Base-by-base conservation (phyloP, 2,888 invertebrate species). In the Zonitis immaculata region DNA sequence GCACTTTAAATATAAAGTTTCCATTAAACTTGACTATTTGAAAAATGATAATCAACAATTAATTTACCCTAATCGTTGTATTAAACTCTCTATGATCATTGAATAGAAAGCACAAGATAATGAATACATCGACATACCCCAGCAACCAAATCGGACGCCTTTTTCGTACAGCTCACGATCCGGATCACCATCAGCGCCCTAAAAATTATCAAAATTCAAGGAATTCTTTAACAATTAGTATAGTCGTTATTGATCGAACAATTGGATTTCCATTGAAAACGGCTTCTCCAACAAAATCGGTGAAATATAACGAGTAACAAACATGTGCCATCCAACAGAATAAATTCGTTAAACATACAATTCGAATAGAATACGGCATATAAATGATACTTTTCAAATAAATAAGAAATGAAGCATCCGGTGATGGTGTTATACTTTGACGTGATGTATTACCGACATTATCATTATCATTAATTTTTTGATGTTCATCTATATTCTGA, bases 271-370 rank as follows among this genome's bases (percentile, higher is more conserved):
- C 94, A n/a, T 83, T 82, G 71, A 89, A 95, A 14, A 94, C 91
- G 9, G 91, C 87, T 75, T 95, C 92, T 0, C 92, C 94, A 1
- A 94, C 96, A 70, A 95, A 97, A 76, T 96, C 95, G 0, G 96
- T 97, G 74, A 97, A 96, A 75, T 95, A 96, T 6, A 97, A 78
- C 0, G 95, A 95, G 73, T 96, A 97, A 74, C 95, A 95, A 42
- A 97, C 95, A 65, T 97, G 90, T 0, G 95, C 93, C 95, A 95
- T 96, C 96, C 96, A 97, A 71, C 95, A 95, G 76, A 96, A 96
- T 28, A 96, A 80, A 78, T 96, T 96, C 11, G 96, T 96, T 57
- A 95, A 72, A 69, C 96, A 96, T 9, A 96, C 83, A 69, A 93
- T 85, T 27, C 88, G 81, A 60, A 96, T 78, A 0, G 93, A 94